Evolutionary conservation across 2,113 vertebrate species (phyloP).

Genomic region (Pluvialis apricaria): DNA sequence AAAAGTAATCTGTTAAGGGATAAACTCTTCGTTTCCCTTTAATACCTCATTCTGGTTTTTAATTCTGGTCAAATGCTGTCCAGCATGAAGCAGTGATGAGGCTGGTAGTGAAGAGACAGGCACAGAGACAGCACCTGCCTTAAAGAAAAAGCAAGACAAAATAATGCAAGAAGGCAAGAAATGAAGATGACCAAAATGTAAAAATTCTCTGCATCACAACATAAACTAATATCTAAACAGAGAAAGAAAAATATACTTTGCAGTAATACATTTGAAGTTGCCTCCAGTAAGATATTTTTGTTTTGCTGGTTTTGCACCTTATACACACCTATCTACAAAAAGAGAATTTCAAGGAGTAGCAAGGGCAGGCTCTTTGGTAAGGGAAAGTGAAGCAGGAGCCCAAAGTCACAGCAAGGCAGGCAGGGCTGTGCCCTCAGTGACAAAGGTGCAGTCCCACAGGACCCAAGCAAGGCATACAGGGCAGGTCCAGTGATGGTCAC

Average conservation of each 20-base stretch:
- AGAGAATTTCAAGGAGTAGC: background rate
- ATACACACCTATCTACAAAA: background rate
- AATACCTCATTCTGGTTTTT: background rate
- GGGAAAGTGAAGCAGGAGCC: background rate
- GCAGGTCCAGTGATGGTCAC: background rate
- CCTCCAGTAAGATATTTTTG: background rate
- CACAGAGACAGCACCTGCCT: background rate
- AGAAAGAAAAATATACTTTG: background rate
- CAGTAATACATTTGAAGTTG: background rate
- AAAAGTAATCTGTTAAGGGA: background rate
- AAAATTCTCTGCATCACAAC: background rate
- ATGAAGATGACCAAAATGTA: background rate
- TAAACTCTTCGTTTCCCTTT: background rate
- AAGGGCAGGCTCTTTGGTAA: background rate
- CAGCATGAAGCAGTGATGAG: background rate
- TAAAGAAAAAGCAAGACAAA: background rate
- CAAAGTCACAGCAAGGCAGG: background rate
- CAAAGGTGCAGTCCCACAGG: background rate
- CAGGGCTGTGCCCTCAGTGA: background rate
- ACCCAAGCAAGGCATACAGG: background rate
- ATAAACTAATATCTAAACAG: background rate
- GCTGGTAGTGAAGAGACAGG: background rate
- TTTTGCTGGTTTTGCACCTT: background rate
- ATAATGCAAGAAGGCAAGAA: background rate
- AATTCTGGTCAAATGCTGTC: background rate